phyloP scores from a whole-genome alignment of 2,888 invertebrate genomes.

The Rhodophaea formosa region DNA sequence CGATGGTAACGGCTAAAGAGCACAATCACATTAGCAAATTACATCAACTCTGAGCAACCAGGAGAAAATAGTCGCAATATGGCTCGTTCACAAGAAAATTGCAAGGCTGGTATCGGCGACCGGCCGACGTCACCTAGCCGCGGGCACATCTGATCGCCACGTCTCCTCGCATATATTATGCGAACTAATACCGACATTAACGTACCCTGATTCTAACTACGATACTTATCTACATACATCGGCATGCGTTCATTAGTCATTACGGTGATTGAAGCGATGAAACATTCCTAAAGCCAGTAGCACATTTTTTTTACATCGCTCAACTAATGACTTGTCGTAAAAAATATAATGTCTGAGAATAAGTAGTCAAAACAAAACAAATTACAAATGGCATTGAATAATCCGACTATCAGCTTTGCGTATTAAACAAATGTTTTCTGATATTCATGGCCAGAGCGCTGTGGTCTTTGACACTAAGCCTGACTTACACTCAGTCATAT shows the following conservation, averaged over 20 bases:
- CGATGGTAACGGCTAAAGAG: not conserved
- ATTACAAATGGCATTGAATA: slow-evolving; percentile 22
- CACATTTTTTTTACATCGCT: not conserved
- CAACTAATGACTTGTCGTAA: not conserved
- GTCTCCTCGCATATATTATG: slow-evolving; percentile 57
- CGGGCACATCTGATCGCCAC: slow-evolving; percentile 54
- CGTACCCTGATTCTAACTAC: slow-evolving; percentile 34
- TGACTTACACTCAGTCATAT: slow-evolving; percentile 67
- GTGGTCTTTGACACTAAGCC: slow-evolving; percentile 71
- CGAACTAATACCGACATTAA: slow-evolving; percentile 60
- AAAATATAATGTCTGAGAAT: not conserved
- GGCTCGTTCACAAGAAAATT: slow-evolving; percentile 51
- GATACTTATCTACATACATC: slow-evolving; percentile 15
- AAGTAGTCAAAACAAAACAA: slow-evolving; percentile 31
- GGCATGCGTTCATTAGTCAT: slow-evolving; percentile 16
- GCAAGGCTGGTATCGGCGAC: slow-evolving; percentile 58
- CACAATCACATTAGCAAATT: slow-evolving; percentile 10
- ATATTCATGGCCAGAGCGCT: slow-evolving; percentile 56
- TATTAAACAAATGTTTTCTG: slow-evolving; percentile 70
- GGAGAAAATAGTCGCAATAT: slow-evolving; percentile 11
- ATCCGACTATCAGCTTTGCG: slow-evolving; percentile 49
- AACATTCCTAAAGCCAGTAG: not conserved
- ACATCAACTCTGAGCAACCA: not conserved
- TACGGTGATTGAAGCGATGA: slow-evolving; percentile 12
- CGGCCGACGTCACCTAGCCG: slow-evolving; percentile 58